Evolutionary conservation across 2,888 invertebrate species (phyloP).

Genomic region (Nymphalis c-album): DNA sequence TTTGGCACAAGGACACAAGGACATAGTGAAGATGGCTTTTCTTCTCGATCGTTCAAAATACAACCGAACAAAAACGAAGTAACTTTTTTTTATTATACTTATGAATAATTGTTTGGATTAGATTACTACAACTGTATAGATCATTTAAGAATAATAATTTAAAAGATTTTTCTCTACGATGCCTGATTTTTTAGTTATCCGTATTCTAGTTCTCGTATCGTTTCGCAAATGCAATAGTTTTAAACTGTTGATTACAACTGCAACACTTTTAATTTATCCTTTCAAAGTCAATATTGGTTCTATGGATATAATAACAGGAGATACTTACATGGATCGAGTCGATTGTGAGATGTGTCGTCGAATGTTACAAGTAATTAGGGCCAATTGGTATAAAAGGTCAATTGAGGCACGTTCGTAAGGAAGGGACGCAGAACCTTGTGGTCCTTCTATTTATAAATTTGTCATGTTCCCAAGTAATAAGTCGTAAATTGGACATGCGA

Average conservation of each 20-base stretch:
- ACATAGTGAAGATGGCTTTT: too few relatives aligned
- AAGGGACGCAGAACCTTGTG: conserved; percentile 27
- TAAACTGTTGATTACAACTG: neutral
- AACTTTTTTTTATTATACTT: too few relatives aligned
- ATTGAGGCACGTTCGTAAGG: conserved; percentile 47
- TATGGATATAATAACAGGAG: neutral
- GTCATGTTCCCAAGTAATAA: neutral
- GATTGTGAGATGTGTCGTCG: conserved; percentile 12
- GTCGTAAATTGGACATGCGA: neutral
- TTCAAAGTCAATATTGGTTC: neutral
- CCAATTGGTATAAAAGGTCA: conserved; percentile 57
- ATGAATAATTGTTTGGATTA: too few relatives aligned
- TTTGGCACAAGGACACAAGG: too few relatives aligned
- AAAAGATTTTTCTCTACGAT: too few relatives aligned
- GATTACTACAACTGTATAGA: too few relatives aligned
- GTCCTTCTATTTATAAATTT: conserved; percentile 12
- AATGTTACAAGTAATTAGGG: conserved; percentile 43
- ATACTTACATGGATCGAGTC: conserved; percentile 2
- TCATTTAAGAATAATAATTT: too few relatives aligned
- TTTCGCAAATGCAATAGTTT: neutral
- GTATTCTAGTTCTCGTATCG: too few relatives aligned
- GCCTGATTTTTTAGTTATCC: too few relatives aligned
- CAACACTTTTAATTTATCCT: neutral
- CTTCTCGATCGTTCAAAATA: too few relatives aligned
- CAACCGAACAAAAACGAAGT: too few relatives aligned